A percentile compares a stretch with the other conserved stretches of the same genome.
These are phyloP conservation scores for Tringa solitaria DNA, from an alignment of 2,113 vertebrate species.

Conservation along the genomic window DNA sequence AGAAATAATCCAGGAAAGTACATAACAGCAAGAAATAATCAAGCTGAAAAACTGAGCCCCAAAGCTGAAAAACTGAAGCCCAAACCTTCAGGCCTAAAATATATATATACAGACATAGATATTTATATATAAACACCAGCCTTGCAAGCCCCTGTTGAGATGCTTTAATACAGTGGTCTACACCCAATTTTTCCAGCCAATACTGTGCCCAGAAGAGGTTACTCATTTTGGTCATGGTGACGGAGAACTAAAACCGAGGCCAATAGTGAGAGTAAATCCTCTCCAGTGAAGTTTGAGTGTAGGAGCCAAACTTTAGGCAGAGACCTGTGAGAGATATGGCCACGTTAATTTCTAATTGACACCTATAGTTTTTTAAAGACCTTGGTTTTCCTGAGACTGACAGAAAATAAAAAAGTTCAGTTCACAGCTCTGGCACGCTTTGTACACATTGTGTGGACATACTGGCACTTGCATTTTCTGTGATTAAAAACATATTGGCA, in stretches of 20 bases:
- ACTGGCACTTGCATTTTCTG: not conserved
- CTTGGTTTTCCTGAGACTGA: not conserved
- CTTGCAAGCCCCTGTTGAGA: not conserved
- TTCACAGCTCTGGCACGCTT: not conserved
- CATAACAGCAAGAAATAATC: not conserved
- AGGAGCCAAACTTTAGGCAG: not conserved
- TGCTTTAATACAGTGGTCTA: not conserved
- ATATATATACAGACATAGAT: no score
- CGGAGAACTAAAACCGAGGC: not conserved
- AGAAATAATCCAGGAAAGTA: not conserved
- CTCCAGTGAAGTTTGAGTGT: not conserved
- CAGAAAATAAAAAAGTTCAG: not conserved
- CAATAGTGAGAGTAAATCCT: not conserved
- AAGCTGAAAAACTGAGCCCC: not conserved
- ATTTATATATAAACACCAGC: not conserved
- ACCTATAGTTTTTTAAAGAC: not conserved
- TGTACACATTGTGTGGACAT: not conserved
- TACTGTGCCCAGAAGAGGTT: not conserved
- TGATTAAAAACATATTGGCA: not conserved
- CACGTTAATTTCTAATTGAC: not conserved
- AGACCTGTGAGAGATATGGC: rapidly evolving
- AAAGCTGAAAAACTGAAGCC: not conserved
- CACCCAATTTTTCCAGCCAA: not conserved
- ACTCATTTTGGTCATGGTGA: not conserved
- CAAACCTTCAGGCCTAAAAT: not conserved